These are phyloP conservation scores for Mesaphorura yosii DNA, from an alignment of 1,140 invertebrate species.

Conservation along the genomic window DNA sequence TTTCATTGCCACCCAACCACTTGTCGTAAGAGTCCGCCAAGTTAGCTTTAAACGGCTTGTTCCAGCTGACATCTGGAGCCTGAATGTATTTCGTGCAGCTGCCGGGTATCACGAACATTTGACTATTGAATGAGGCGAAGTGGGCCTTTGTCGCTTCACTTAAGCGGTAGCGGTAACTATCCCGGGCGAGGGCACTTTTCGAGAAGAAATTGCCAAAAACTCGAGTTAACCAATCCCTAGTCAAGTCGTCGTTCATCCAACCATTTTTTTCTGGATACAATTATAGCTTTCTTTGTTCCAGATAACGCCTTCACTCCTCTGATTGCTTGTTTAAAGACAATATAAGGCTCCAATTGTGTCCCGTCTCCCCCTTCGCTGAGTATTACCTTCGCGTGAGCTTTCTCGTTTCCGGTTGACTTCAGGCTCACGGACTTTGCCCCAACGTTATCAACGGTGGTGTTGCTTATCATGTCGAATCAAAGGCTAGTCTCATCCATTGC, in stretches of 20 bases:
- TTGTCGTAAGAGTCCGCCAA: conserved; percentile 24
- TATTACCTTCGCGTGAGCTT: conserved; percentile 32
- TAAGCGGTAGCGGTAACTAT: conserved; percentile 27
- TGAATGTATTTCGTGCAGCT: conserved; percentile 32
- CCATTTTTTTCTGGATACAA: no score
- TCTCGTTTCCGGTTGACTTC: conserved; percentile 31
- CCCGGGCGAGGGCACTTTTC: conserved; percentile 25
- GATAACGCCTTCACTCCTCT: conserved; percentile 23
- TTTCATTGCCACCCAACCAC: conserved; percentile 14
- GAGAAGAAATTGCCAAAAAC: conserved; percentile 20
- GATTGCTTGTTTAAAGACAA: conserved; percentile 32
- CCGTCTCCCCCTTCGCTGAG: conserved; percentile 27
- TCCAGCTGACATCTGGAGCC: conserved; percentile 30
- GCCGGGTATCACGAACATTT: conserved; percentile 25
- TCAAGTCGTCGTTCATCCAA: conserved; percentile 30
- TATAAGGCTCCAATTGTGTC: conserved; percentile 31
- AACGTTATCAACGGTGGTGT: neutral
- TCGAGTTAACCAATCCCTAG: conserved; percentile 24
- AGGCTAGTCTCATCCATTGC: neutral
- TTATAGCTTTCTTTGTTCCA: conserved; percentile 19
- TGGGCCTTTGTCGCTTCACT: conserved; percentile 11
- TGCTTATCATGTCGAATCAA: neutral
- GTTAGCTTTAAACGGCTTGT: conserved; percentile 29
- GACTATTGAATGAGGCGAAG: conserved; percentile 14
- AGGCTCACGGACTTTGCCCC: conserved; percentile 7